phyloP scores from a whole-genome alignment of 2,888 invertebrate genomes.

The Nephrotoma guestfalica region DNA sequence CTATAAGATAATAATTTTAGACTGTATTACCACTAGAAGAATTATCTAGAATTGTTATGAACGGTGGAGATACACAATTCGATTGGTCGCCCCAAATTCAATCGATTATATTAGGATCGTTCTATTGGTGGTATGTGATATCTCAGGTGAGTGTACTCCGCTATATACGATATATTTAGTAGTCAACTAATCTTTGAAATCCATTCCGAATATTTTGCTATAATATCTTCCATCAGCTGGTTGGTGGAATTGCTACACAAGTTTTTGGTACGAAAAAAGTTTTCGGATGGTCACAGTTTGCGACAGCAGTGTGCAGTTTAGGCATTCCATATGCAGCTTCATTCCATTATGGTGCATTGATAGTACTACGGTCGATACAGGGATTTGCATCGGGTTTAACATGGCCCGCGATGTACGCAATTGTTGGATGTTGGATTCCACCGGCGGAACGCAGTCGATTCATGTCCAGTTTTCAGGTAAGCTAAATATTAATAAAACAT shows the following conservation, averaged over 20 bases:
- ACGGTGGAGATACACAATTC: conserved; percentile 27
- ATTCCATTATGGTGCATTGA: conserved; percentile 44
- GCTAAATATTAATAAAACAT: neutral
- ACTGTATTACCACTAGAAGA: conserved; percentile 4
- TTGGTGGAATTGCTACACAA: conserved; percentile 54
- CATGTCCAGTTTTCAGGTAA: conserved; percentile 59
- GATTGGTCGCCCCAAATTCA: conserved; percentile 50
- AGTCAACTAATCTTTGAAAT: neutral
- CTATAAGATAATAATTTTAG: conserved; percentile 1
- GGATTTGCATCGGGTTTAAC: conserved; percentile 57
- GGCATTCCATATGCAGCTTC: conserved; percentile 48
- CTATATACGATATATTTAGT: neutral
- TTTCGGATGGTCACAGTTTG: conserved; percentile 52
- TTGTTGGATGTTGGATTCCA: conserved; percentile 59
- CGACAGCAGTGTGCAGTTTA: conserved; percentile 51
- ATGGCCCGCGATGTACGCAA: conserved; percentile 63
- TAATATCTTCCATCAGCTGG: conserved; percentile 23
- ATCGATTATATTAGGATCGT: conserved; percentile 48
- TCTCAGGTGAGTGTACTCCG: conserved; percentile 35
- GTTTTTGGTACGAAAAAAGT: conserved; percentile 54
- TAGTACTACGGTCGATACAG: conserved; percentile 47
- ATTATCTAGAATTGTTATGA: neutral
- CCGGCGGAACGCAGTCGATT: conserved; percentile 53
- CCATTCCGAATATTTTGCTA: neutral
- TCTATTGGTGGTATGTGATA: conserved; percentile 59